Evolutionary conservation across 2,888 invertebrate genomes (phyloP).

Genomic region (Eretmocerus hayati): DNA sequence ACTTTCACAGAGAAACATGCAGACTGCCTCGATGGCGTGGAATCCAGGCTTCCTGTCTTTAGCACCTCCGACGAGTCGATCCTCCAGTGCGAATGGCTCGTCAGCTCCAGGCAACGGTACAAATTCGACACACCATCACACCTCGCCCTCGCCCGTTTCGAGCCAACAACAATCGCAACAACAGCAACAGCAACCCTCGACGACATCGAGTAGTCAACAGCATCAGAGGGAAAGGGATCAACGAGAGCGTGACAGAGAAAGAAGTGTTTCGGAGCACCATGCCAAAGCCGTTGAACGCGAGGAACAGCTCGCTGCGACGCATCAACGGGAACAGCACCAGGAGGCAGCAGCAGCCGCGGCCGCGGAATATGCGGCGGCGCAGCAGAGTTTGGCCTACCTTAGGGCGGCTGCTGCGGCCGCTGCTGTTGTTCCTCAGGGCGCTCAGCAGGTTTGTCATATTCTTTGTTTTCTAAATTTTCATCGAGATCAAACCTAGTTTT

Average conservation of each 20-base stretch:
- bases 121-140: slow-evolving; percentile 20
- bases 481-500: no score
- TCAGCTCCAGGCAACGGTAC: slow-evolving; percentile 18
- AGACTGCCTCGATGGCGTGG: slow-evolving; percentile 42
- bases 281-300: no score
- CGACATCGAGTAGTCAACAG: no score
- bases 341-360: slow-evolving; percentile 30
- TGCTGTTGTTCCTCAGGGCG: slow-evolving; percentile 32
- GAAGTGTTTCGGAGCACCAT: no score
- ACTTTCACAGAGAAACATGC: slow-evolving; percentile 43
- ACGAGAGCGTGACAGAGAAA: no score
- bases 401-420: slow-evolving; percentile 26
- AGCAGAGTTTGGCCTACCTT: slow-evolving; percentile 20
- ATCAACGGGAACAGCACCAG: slow-evolving; percentile 25
- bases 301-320: slow-evolving; percentile 22
- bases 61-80: slow-evolving; percentile 36
- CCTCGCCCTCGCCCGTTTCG: no score
- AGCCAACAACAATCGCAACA: no score
- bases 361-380: slow-evolving; percentile 42
- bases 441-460: slow-evolving; percentile 41
- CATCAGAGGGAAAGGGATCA: no score
- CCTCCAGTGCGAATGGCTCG: slow-evolving; percentile 15
- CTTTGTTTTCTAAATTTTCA: no score
- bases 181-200: slow-evolving; percentile 29
- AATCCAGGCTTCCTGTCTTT: slow-evolving; percentile 41